Evolutionary conservation across 1,140 invertebrate genomes (phyloP).

Genomic region (Aphaenogaster floridana): DNA sequence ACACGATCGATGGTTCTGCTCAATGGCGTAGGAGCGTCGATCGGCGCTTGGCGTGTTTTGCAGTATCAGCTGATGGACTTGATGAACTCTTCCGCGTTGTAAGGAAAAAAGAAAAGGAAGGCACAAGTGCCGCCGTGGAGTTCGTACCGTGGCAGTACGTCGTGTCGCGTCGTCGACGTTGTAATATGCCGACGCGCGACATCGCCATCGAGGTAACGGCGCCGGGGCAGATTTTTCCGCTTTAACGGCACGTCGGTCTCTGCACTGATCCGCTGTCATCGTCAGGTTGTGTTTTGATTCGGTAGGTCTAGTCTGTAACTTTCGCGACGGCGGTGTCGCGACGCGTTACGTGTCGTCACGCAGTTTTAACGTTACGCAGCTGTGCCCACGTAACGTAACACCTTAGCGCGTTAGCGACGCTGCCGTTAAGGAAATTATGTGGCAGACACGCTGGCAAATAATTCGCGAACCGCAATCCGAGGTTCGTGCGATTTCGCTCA

Average conservation of each 20-base stretch:
- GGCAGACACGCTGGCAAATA: neutral
- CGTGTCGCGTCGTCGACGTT: conserved; percentile 33
- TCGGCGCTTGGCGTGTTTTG: conserved; percentile 31
- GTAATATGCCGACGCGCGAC: conserved; percentile 53
- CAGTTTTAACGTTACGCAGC: neutral
- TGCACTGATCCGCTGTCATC: conserved; percentile 51
- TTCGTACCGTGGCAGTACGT: conserved; percentile 19
- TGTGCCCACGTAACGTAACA: neutral
- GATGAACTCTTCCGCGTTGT: conserved; percentile 69
- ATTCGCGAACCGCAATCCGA: neutral
- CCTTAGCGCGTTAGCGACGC: neutral
- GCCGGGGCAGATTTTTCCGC: conserved; percentile 3
- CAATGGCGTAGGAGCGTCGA: conserved; percentile 68
- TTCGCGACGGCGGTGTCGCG: neutral
- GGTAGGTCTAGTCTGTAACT: conserved; percentile 38
- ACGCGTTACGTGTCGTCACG: neutral
- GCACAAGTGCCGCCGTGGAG: conserved; percentile 50
- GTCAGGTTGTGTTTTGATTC: conserved; percentile 59
- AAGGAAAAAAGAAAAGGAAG: conserved; percentile 43
- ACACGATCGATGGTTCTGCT: neutral
- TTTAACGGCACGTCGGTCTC: conserved; percentile 34
- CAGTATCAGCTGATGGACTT: conserved; percentile 74
- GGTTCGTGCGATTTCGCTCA: neutral
- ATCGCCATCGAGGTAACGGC: neutral
- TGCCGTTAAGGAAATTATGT: neutral